Evolutionary conservation across 2,113 vertebrate genomes (phyloP), one percentile per base, ranked within the genome.

Genomic region (Syngnathus typhle): DNA sequence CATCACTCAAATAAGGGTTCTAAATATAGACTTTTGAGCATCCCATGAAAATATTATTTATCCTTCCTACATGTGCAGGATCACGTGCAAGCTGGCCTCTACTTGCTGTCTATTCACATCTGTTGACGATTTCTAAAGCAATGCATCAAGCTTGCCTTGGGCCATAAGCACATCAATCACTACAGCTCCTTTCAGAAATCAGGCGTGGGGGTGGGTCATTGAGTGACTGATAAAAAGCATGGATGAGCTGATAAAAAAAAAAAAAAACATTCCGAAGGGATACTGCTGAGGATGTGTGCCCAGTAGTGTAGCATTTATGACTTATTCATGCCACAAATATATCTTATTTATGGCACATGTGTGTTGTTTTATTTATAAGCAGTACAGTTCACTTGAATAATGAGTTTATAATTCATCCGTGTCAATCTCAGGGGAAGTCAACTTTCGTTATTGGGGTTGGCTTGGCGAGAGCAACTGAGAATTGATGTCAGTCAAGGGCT

Each of bases 301-400:
- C 37, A 70, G 73, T 44, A 69, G 65, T 72, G 36, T 78, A 74
- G 64, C 56, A 73, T 74, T 36, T 60, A 68, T 82, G n/a, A 82
- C 75, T 85, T 85, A 87, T 86, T 87, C 63, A 86, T 84, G 63
- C 39, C 47, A 72, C 65, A 81, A 66, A 77, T 72, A 78, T 85
- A 65, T 73, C 71, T 86, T 84, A 87, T 89, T 86, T 75, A 85
- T 86, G 77, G 65, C 69, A 76, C 56, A 43, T 69, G 49, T 66
- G 36, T 21, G 63, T 75, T 84, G 19, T 66, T 74, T 79, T 78
- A 75, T 87, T 77, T 32, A 84, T 74, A 64, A 46, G 60, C 47
- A 56, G 19, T 71, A 76, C 71, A 56, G 65, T 79, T 77, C 80
- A 37, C 59, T 38, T 56, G 67, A 78, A 76, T 77, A 75, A 84